Base-by-base conservation (phyloP, 2,113 vertebrate species). In the Trogon surrucura region DNA sequence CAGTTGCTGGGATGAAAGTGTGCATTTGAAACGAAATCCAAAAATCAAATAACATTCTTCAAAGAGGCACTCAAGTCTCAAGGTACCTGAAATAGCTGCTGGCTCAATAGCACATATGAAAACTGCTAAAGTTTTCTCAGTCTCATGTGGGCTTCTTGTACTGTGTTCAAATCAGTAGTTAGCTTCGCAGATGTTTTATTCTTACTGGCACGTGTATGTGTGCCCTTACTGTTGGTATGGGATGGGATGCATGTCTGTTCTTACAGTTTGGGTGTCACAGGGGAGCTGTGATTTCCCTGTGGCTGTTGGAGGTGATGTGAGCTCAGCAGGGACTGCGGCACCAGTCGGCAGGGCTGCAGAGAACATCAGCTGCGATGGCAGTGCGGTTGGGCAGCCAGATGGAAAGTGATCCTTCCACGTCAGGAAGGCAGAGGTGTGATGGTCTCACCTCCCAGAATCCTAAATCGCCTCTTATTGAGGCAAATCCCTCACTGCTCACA, bases 1-100 rank as follows among this genome's bases (percentile, higher is more conserved):
- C 38, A 67, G 26, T 79, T 57, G 26, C 38, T 93, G 38, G 81
- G 53, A 27, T 72, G 62, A 93, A 85, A 90, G 34, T 20, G 2
- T 58, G 5, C 14, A 36, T 93, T 88, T 85, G 72, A 95, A 96
- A 92, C 38, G 64, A 93, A 80, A 88, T 61, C 34, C 16, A 65
- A 60, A 71, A 88, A 87, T 92, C 44, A 67, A 67, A 78, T 61
- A 91, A 74, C 16, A 17, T 72, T 80, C 50, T 85, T 44, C 48
- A 80, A 66, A 95, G 61, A 48, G 22, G 16, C 81, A 65, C 41
- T 78, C 7, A 32, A 48, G 51, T 88, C 34, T 89, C 84, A 78
- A 45, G 27, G 48, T 81, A 36, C 51, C 67, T 84, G 54, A 90
- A 80, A 74, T 60, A 86, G 34, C 34, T 89, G 62, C n/a, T 84